Evolutionary conservation across 2,113 vertebrate genomes (phyloP).

Genomic region (Candoia aspera): DNA sequence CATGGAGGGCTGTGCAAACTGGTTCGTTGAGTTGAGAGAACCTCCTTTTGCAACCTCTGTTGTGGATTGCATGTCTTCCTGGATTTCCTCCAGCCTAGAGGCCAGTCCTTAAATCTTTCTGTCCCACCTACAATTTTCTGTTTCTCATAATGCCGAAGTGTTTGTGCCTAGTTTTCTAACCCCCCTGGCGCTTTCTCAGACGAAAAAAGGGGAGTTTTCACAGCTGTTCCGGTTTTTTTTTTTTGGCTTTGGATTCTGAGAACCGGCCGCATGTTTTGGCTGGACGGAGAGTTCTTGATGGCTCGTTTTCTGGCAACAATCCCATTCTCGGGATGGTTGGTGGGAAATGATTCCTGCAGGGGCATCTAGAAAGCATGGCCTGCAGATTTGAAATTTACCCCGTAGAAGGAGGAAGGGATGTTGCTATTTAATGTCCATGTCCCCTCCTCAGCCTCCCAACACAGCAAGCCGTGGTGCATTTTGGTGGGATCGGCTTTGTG

Average conservation of each 20-base stretch:
- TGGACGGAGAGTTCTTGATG: neutral
- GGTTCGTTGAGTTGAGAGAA: neutral
- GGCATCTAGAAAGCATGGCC: neutral
- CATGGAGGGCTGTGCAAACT: neutral
- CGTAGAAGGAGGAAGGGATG: too few relatives aligned
- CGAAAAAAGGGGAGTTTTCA: neutral
- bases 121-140: neutral
- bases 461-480: too few relatives aligned
- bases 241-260: neutral
- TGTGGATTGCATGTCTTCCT: neutral
- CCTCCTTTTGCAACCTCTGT: neutral
- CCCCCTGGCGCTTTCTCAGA: neutral
- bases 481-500: too few relatives aligned
- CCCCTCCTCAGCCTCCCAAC: too few relatives aligned
- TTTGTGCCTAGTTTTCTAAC: neutral
- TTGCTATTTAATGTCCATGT: too few relatives aligned
- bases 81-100: neutral
- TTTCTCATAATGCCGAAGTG: neutral
- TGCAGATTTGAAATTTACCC: neutral
- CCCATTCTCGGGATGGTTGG: neutral
- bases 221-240: neutral
- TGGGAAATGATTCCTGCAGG: neutral
- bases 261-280: neutral
- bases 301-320: neutral
- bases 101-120: too few relatives aligned